Base-by-base conservation (phyloP, 2,888 invertebrate genomes). In the Stegana nigrithorax region DNA sequence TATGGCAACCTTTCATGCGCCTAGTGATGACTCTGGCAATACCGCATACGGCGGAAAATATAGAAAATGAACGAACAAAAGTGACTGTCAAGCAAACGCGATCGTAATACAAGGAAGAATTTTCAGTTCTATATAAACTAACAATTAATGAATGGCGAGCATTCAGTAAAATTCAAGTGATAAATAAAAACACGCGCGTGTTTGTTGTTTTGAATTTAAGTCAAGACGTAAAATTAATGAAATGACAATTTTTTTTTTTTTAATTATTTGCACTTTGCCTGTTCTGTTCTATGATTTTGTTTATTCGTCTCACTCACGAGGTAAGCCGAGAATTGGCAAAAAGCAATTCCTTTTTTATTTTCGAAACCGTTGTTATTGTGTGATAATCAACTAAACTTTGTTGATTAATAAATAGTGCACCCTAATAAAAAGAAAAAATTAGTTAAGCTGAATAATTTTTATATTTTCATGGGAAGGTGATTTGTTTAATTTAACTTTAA, bases 261-360 rank as follows among this genome's bases (percentile, higher is more conserved):
- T 23, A n/a, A n/a, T n/a, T n/a, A n/a, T n/a, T 45, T 45, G 17
- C 1, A 12, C 10, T 45, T 14, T 45, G 23, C 21, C 7, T 0
- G 45, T 45, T 19, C n/a, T 23, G 23, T 23, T 23, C 14, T 17
- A 39, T 39, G 3, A 39, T 39, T 39, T 39, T 39, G 39, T 39
- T 39, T 17, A 14, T 39, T 39, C 14, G 6, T 39, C 6, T 29
- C 29, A 7, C 10, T 39, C 17, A 21, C 29, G 51, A 8, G 51
- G 51, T 51, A 51, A 51, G 53, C 53, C 53, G 53, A 36, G 32
- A 32, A 36, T 55, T 55, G 32, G 53, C 53, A 55, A 55, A n/a
- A 39, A 39, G 39, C 14, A 39, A 10, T 6, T n/a, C n/a, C n/a
- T n/a, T n/a, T n/a, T n/a, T n/a, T n/a, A n/a, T n/a, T n/a, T n/a